These are phyloP conservation scores for Creontiades dilutus DNA, from an alignment of 2,888 invertebrate species.

Conservation along the genomic window DNA sequence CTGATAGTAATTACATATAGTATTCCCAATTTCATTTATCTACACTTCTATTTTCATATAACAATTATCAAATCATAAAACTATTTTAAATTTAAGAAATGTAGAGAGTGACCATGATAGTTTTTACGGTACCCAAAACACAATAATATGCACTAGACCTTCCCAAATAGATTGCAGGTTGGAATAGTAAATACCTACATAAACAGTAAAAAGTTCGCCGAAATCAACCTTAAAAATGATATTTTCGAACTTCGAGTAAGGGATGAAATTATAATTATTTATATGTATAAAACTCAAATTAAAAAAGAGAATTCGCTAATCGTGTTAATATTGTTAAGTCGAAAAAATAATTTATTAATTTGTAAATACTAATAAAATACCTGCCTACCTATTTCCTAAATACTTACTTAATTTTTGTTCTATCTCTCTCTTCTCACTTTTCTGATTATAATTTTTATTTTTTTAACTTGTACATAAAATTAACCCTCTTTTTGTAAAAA, in stretches of 20 bases:
- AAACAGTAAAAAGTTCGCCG: background rate
- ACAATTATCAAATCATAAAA: too few species aligned
- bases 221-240: background rate
- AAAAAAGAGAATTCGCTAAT: constrained; percentile 21
- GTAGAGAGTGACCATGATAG: too few species aligned
- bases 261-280: background rate
- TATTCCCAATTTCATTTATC: too few species aligned
- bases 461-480: constrained; percentile 50
- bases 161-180: too few species aligned
- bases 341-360: constrained; percentile 66
- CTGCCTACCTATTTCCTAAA: constrained; percentile 17
- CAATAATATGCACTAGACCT: too few species aligned
- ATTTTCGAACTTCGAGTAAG: background rate
- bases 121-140: too few species aligned
- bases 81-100: too few species aligned
- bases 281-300: background rate
- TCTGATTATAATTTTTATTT: background rate
- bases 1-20: too few species aligned
- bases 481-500: constrained; percentile 41
- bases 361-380: constrained; percentile 64
- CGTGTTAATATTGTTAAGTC: constrained; percentile 50
- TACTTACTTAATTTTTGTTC: constrained; percentile 43
- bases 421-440: constrained; percentile 25
- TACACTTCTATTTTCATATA: too few species aligned
- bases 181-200: too few species aligned